These are phyloP conservation scores for Endomychus coccineus DNA, from an alignment of 2,888 invertebrate genomes.

Conservation along the genomic window DNA sequence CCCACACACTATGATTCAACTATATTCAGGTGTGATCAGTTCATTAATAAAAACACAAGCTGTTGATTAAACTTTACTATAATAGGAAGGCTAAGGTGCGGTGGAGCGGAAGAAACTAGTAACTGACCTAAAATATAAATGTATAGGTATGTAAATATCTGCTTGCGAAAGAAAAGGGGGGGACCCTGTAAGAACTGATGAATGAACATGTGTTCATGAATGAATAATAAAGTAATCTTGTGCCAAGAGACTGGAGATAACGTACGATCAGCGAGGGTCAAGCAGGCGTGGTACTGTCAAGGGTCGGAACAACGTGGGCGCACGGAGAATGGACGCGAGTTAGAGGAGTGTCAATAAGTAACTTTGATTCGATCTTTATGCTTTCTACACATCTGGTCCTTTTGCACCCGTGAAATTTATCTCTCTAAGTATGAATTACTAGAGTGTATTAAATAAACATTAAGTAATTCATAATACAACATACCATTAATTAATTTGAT, in stretches of 20 bases:
- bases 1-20: not conserved
- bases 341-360: too few species aligned
- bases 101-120: constrained; percentile 32
- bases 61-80: constrained; percentile 43
- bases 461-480: too few species aligned
- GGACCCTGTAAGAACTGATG: constrained; percentile 31
- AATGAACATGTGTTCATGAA: constrained; percentile 41
- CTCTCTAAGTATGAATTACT: too few species aligned
- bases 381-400: too few species aligned
- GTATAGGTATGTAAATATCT: constrained; percentile 31
- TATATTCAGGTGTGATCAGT: not conserved
- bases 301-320: constrained; percentile 33
- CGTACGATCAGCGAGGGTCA: constrained; percentile 36
- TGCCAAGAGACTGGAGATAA: constrained; percentile 28
- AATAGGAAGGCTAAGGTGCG: constrained; percentile 42
- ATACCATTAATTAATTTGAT: too few species aligned
- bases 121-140: constrained; percentile 36
- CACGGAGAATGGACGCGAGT: constrained; percentile 30
- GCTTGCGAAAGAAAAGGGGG: constrained; percentile 25
- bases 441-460: too few species aligned
- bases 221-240: constrained; percentile 37
- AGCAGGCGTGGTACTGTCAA: constrained; percentile 35
- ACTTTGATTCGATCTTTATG: too few species aligned
- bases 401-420: too few species aligned
- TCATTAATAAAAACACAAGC: constrained; percentile 37